Evolutionary conservation across 2,113 vertebrate genomes (phyloP), one percentile per base, ranked within the genome.

Genomic region (Antechinus flavipes): DNA sequence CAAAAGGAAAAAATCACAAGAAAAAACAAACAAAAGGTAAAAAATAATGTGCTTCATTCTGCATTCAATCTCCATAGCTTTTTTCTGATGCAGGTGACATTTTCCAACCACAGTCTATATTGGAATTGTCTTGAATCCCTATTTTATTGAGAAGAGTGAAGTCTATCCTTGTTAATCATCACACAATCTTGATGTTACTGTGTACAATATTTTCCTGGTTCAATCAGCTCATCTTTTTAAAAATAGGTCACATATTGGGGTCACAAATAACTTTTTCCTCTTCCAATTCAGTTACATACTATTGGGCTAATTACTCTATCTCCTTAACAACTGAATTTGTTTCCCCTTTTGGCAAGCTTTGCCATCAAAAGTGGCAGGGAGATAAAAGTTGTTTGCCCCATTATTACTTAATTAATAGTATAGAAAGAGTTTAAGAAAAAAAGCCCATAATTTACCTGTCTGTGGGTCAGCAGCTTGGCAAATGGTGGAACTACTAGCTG

Each of bases 191-290:
- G 50, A 52, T 52, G 50, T 52, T 52, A 52, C 10, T 52, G 6
- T 52, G 50, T 52, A 52, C 8, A 52, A 52, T 52, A 52, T 52
- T 52, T 52, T 52, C 50, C 50, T 52, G 50, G 50, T 52, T 52
- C 84, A 93, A 2, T 50, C 35, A 50, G 53, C 5, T 91, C n/a
- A 56, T 54, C 58, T 91, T 90, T n/a, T 9, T 7, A 52, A 19
- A 76, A 91, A 84, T 35, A 96, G 94, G 46, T 42, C 5, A 25
- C 95, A 47, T 93, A 49, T 94, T 90, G 27, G 91, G 89, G 26
- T 50, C 53, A 68, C 9, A 84, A n/a, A 11, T 46, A 42, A 56
- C 14, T 56, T 93, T n/a, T 91, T 94, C 19, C 4, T 93, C 26
- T 53, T 84, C 58, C 58, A 91, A 47, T 10, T 61, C 46, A 92